phyloP scores from a whole-genome alignment of 35 echinoderm and acorn worm species.

The Diadema setosum region DNA sequence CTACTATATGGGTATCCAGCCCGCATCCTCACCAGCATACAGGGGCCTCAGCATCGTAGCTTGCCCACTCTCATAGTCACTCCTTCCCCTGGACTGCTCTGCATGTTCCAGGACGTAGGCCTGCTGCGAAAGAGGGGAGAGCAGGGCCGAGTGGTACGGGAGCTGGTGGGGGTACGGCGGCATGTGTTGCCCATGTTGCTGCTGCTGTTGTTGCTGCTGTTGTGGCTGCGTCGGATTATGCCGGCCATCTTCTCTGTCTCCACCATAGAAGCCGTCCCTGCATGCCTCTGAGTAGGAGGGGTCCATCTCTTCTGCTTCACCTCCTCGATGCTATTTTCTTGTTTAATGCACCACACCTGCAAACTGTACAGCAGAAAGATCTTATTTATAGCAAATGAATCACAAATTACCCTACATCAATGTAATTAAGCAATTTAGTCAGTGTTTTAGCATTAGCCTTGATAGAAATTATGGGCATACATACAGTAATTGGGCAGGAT shows the following conservation, averaged over 20 bases:
- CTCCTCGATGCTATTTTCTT: too few relatives aligned
- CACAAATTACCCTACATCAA: too few relatives aligned
- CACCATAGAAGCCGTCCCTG: background rate
- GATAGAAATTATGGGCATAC: too few relatives aligned
- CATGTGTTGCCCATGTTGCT: background rate
- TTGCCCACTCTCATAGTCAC: background rate
- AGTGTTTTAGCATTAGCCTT: too few relatives aligned
- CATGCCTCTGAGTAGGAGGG: background rate
- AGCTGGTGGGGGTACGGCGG: background rate
- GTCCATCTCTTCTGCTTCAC: background rate
- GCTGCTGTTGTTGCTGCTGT: background rate
- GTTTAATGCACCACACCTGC: too few relatives aligned
- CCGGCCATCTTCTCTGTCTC: background rate
- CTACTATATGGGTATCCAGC: too few relatives aligned
- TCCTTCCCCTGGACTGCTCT: background rate
- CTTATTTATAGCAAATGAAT: too few relatives aligned
- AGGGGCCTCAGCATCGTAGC: background rate
- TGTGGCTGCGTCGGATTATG: background rate
- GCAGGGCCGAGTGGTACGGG: background rate
- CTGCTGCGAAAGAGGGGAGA: background rate
- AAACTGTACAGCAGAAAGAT: too few relatives aligned
- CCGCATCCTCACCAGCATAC: background rate
- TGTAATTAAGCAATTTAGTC: too few relatives aligned
- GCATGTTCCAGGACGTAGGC: background rate
- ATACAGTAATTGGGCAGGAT: too few relatives aligned